Evolutionary conservation across 1,140 invertebrate genomes (phyloP).

Genomic region (Drosophila teissieri): DNA sequence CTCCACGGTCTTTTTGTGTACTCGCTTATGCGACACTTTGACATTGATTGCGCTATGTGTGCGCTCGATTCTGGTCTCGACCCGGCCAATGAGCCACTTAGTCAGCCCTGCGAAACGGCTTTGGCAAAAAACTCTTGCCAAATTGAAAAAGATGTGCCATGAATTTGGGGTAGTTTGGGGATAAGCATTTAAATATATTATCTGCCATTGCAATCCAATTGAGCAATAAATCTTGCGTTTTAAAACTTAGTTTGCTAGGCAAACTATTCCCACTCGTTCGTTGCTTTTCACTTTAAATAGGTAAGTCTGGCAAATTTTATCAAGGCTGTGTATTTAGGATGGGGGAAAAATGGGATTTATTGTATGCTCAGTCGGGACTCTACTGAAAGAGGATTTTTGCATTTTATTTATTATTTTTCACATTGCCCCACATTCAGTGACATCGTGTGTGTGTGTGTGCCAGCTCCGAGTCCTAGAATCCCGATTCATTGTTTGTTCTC

Average conservation of each 20-base stretch:
- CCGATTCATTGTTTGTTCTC: slow-evolving; percentile 6
- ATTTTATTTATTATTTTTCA: neutral
- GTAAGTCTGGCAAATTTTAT: too few species aligned
- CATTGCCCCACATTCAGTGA: neutral
- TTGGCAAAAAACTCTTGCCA: neutral
- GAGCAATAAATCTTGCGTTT: too few species aligned
- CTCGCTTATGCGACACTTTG: slow-evolving; percentile 54
- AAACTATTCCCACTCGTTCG: too few species aligned
- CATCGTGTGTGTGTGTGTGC: neutral
- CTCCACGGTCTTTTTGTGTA: slow-evolving; percentile 45
- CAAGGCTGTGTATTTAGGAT: too few species aligned
- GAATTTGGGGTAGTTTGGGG: neutral
- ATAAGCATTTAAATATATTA: neutral
- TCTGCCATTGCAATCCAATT: too few species aligned
- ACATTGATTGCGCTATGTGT: slow-evolving; percentile 55
- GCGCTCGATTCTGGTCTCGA: slow-evolving; percentile 22
- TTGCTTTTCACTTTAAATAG: too few species aligned
- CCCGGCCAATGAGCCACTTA: slow-evolving; percentile 40
- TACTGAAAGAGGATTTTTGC: neutral
- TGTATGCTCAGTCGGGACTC: too few species aligned
- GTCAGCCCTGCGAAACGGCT: neutral
- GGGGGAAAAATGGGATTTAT: too few species aligned
- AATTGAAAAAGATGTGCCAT: neutral
- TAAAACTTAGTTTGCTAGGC: too few species aligned
- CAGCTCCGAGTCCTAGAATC: slow-evolving; percentile 1